Evolutionary conservation across 2,113 vertebrate genomes (phyloP).

Genomic region (Ammospiza caudacuta): DNA sequence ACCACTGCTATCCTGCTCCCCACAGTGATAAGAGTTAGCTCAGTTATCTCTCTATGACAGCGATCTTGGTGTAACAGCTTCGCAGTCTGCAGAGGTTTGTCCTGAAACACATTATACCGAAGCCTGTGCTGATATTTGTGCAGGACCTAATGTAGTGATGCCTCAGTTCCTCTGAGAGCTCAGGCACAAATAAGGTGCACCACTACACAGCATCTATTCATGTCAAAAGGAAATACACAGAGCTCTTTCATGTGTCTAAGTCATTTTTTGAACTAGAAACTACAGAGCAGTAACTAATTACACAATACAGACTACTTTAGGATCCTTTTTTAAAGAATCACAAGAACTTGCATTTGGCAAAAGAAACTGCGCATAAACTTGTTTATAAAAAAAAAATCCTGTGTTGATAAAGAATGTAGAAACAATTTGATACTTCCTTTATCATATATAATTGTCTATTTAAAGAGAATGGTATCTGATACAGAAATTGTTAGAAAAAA

Average conservation of each 20-base stretch:
- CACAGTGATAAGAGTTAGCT: background rate
- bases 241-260: background rate
- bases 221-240: background rate
- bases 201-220: fast-evolving
- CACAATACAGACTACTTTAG: background rate
- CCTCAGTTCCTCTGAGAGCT: background rate
- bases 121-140: background rate
- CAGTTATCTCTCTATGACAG: background rate
- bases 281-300: background rate
- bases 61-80: background rate
- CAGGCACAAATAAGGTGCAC: background rate
- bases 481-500: background rate
- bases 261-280: background rate
- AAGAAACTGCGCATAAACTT: background rate
- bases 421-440: background rate
- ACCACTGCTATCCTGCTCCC: background rate
- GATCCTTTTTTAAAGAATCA: background rate
- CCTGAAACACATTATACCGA: background rate
- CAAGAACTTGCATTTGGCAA: background rate
- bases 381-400: background rate
- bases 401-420: background rate
- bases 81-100: background rate
- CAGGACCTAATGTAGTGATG: background rate
- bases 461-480: background rate
- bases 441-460: background rate